These are phyloP conservation scores for Eugnorisma glareosa DNA, from an alignment of 2,888 invertebrate genomes.

Conservation along the genomic window DNA sequence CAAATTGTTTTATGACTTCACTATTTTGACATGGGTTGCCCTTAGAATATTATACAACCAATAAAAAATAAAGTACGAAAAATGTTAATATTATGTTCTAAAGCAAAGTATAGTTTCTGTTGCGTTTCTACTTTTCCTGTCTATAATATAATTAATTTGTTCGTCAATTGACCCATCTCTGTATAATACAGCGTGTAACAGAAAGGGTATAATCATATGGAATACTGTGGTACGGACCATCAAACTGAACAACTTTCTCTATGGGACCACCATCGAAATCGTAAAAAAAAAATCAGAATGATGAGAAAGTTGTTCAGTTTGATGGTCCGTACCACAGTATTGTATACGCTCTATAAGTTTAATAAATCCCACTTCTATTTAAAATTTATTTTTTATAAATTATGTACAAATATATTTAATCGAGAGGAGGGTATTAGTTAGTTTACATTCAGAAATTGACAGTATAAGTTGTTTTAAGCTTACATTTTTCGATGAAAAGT, in stretches of 20 bases:
- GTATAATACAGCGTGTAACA: too few species aligned
- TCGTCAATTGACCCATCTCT: slow-evolving; percentile 2
- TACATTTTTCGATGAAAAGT: neutral
- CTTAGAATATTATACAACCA: slow-evolving; percentile 16
- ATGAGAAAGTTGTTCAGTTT: too few species aligned
- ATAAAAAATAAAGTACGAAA: neutral
- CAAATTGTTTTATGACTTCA: neutral
- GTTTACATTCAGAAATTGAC: slow-evolving; percentile 3
- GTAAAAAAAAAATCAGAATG: too few species aligned
- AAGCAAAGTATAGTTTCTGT: neutral
- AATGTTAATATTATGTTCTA: neutral
- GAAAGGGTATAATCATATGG: too few species aligned
- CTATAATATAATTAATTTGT: slow-evolving; percentile 14
- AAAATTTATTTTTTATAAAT: neutral
- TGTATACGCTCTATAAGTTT: too few species aligned
- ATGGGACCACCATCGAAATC: too few species aligned
- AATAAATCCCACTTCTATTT: neutral
- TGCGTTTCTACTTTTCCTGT: neutral
- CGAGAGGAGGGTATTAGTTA: neutral
- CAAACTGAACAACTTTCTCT: too few species aligned
- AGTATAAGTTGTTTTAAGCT: neutral
- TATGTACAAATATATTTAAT: neutral
- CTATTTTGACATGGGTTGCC: neutral
- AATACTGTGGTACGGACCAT: too few species aligned
- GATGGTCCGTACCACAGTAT: too few species aligned